These are phyloP conservation scores for Gulo gulo DNA, from an alignment of 2,113 vertebrate genomes.

Conservation along the genomic window DNA sequence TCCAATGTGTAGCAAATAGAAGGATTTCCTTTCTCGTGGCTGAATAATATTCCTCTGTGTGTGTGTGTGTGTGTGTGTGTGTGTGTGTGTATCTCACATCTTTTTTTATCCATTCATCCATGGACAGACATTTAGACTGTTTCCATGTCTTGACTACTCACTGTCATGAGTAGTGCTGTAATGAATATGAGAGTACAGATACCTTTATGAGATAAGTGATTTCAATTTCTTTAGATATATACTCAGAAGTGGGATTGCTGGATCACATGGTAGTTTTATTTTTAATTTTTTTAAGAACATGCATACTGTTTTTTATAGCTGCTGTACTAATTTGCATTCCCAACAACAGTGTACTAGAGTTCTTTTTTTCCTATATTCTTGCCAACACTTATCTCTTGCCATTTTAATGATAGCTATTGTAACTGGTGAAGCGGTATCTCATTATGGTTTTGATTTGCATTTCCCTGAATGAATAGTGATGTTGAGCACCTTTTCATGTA, in stretches of 20 bases:
- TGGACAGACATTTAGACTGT: background rate
- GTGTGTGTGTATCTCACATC: background rate
- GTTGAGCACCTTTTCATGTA: background rate
- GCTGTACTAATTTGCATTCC: background rate
- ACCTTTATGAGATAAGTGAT: background rate
- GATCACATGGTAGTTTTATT: background rate
- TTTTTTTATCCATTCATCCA: background rate
- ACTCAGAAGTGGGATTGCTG: background rate
- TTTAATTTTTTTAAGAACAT: background rate
- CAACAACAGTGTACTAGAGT: background rate
- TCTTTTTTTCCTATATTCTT: background rate
- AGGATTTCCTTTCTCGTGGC: background rate
- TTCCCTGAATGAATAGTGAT: background rate
- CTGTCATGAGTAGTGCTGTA: background rate
- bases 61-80: background rate
- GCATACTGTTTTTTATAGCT: background rate
- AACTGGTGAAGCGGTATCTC: background rate
- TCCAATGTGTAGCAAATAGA: background rate
- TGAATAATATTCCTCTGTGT: background rate
- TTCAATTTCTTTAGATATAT: background rate
- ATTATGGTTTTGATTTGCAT: background rate
- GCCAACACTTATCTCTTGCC: background rate
- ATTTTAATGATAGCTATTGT: background rate
- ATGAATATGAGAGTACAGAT: background rate
- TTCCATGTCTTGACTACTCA: background rate